A percentile compares a stretch with the other conserved stretches of the same genome.
Conservation (phyloP, 2,888 invertebrate species). For the Leptinotarsa tumamoca region DNA sequence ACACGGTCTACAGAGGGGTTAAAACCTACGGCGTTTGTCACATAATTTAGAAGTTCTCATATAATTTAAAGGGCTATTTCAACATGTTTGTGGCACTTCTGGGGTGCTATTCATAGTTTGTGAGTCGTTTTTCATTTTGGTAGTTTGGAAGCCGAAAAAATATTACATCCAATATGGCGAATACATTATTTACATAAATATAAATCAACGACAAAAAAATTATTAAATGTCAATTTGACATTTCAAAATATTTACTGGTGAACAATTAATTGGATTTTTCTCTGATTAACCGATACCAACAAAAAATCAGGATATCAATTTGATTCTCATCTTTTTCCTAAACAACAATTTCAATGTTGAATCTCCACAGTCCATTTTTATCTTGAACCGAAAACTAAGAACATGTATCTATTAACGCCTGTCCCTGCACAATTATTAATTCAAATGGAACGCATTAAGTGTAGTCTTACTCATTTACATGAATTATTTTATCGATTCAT, state of each 20-base stretch:
- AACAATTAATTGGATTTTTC: too few relatives aligned
- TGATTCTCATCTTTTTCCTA: too few relatives aligned
- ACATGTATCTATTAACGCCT: neutral
- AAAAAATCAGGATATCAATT: too few relatives aligned
- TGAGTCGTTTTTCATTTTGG: conserved; percentile 4
- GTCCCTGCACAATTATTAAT: neutral
- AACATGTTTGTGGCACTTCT: conserved; percentile 8
- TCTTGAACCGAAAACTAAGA: too few relatives aligned
- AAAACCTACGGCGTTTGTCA: conserved; percentile 13
- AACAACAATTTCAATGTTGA: too few relatives aligned
- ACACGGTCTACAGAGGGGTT: conserved; percentile 19
- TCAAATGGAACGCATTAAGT: neutral
- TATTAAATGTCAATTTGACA: neutral
- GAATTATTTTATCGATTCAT: neutral
- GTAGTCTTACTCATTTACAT: neutral
- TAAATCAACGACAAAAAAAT: neutral
- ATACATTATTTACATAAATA: neutral
- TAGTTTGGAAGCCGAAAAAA: neutral
- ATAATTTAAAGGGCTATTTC: conserved; percentile 11
- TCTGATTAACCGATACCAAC: too few relatives aligned
- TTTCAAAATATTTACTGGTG: neutral
- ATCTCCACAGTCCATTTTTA: too few relatives aligned
- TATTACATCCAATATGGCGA: neutral
- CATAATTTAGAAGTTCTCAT: conserved; percentile 14
- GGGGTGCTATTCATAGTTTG: neutral